phyloP scores from a whole-genome alignment of 2,113 vertebrate species.

The Cyprinodon brontotheroides region DNA sequence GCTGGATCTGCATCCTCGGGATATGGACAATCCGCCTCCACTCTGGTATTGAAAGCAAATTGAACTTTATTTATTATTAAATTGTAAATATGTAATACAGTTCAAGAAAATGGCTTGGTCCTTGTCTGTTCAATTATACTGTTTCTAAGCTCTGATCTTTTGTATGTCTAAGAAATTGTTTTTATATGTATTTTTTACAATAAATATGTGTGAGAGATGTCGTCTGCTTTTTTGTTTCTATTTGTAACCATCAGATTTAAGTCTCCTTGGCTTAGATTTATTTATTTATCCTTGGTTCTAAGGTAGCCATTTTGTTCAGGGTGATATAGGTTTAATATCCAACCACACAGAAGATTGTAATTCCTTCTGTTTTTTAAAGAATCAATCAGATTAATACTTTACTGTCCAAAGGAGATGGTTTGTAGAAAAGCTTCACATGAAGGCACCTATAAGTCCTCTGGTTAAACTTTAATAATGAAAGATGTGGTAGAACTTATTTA shows the following conservation, averaged over 20 bases:
- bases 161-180: constrained; percentile 83
- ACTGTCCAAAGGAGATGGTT: no score
- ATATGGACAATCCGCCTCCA: constrained; percentile 78
- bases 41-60: constrained; percentile 74
- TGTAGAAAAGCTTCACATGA: no score
- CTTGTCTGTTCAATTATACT: constrained; percentile 79
- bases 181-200: constrained; percentile 89
- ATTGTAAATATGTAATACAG: constrained; percentile 83
- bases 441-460: no score
- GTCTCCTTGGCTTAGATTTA: no score
- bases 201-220: constrained; percentile 80
- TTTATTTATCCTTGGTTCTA: no score
- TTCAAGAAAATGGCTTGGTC: constrained; percentile 75
- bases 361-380: no score
- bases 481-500: no score
- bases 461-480: no score
- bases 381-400: no score
- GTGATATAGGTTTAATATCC: no score
- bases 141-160: constrained; percentile 83
- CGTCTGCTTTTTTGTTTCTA: constrained; percentile 23
- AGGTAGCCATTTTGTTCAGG: no score
- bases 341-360: no score
- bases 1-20: constrained; percentile 46
- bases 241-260: background rate
- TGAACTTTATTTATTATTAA: constrained; percentile 83